Evolutionary conservation across 2,113 vertebrate species (phyloP), one percentile per base, ranked within the genome.

Genomic region (Micronycteris hirsuta): DNA sequence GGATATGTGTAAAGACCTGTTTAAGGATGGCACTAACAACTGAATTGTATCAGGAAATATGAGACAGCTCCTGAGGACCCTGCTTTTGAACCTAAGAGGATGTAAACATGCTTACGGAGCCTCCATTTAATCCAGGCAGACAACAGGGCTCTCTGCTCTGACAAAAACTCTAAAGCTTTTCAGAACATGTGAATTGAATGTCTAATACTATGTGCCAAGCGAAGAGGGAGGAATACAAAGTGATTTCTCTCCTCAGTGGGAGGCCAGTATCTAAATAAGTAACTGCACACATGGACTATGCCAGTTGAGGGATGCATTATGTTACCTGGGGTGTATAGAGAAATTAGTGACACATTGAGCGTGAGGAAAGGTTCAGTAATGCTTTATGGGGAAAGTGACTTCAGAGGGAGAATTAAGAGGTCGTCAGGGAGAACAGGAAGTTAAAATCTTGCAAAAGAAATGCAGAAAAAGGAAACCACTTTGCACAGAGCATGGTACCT

Each of bases 201-300:
- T 43, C 20, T 82, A 82, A n/a, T 80, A 61, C 20, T 80, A 19
- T 89, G 38, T 94, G 76, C 52, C 58, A 95, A 61, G 24, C 31
- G 71, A 96, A 80, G 70, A 52, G 61, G 41, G 76, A 68, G 61
- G 83, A 93, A 86, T 93, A 47, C 28, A 89, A 70, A 86, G 47
- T 88, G 81, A 90, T 52, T 85, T 95, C 65, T 92, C 56, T 88
- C 97, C 77, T 87, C 71, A 33, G 61, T 71, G 36, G 76, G 81
- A 92, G 33, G 54, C 28, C 45, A 73, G 36, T 47, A 28, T 89
- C 70, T 94, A 63, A 95, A 89, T 97, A 91, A 94, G 91, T 91
- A 96, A 91, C 58, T 49, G 71, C n/a, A 71, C 20, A 54, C 12
- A 33, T 47, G 58, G 47, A 86, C 7, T 76, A 36, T 87, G 81